Base-by-base conservation (phyloP, 2,888 invertebrate species). In the Eupithecia pulchellata region DNA sequence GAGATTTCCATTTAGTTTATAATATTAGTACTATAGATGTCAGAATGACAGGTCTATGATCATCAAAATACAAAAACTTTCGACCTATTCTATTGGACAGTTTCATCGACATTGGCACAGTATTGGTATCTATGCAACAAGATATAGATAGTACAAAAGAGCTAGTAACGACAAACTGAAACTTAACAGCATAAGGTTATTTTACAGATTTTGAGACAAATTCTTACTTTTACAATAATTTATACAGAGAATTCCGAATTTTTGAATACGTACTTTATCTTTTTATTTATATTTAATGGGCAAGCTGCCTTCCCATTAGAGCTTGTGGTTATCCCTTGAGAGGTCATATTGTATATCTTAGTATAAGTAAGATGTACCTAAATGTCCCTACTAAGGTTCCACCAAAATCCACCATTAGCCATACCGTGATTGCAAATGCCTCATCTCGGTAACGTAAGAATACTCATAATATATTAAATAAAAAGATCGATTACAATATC, bases 121-220 rank as follows among this genome's bases (percentile, higher is more conserved):
- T 36, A 29, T 65, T 62, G 14, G 25, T 62, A 62, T 62, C 20
- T 39, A 34, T 29, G 29, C 60, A 32, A 39, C 63, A 39, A 29
- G n/a, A 63, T 63, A 39, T 42, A 57, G 57, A 57, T 29, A 57
- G 57, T 57, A 57, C 57, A 65, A 57, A 66, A 58, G n/a, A 36
- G 27, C 57, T 65, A 65, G 57, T 58, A 58, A 65, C 65, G 57
- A 29, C 27, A 55, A 25, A 55, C 57, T 55, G 57, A 57, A 66
- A 57, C 39, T 60, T 30, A 58, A 66, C 57, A 32, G 5, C 20
- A 20, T 25, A 61, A 34, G 5, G 32, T 61, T 13, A 32, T 20
- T 61, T 34, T 25, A 61, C 20, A 34, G 34, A 60, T 60, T 32
- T 61, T 61, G 34, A 61, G 61, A 61, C 34, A 36, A 61, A 34